These are phyloP conservation scores for Proteles cristata DNA, from an alignment of 2,113 vertebrate species.

Conservation along the genomic window DNA sequence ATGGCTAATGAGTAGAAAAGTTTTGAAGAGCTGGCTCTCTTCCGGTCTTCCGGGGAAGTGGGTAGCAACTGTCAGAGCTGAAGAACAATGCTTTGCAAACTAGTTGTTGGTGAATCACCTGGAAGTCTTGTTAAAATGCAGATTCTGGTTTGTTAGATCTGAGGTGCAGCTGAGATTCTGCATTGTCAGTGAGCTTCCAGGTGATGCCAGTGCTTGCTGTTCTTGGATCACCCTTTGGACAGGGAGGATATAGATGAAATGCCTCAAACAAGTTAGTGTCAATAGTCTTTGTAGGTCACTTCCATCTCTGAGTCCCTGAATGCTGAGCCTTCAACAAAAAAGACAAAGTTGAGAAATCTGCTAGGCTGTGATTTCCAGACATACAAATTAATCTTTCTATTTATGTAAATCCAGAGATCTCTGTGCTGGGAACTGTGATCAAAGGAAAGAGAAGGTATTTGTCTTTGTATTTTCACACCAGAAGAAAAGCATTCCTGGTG, in stretches of 20 bases:
- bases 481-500: slow-evolving; percentile 27
- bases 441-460: slow-evolving; percentile 3
- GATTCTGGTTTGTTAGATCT: not conserved
- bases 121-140: not conserved
- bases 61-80: not conserved
- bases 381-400: not conserved
- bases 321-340: not conserved
- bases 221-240: not conserved
- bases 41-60: not conserved
- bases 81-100: not conserved
- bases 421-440: slow-evolving; percentile 5
- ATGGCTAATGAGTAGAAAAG: not conserved
- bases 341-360: not conserved
- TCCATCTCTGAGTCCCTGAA: not conserved
- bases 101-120: not conserved
- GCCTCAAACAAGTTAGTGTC: not conserved
- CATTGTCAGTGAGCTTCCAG: not conserved
- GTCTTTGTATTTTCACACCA: slow-evolving; percentile 49
- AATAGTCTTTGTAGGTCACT: not conserved
- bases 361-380: not conserved
- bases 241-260: not conserved
- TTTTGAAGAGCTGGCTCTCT: not conserved
- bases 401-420: slow-evolving; percentile 53
- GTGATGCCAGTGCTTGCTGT: not conserved
- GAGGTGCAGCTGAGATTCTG: not conserved